These are phyloP conservation scores for Naja naja DNA, from an alignment of 2,113 vertebrate genomes.

Conservation along the genomic window DNA sequence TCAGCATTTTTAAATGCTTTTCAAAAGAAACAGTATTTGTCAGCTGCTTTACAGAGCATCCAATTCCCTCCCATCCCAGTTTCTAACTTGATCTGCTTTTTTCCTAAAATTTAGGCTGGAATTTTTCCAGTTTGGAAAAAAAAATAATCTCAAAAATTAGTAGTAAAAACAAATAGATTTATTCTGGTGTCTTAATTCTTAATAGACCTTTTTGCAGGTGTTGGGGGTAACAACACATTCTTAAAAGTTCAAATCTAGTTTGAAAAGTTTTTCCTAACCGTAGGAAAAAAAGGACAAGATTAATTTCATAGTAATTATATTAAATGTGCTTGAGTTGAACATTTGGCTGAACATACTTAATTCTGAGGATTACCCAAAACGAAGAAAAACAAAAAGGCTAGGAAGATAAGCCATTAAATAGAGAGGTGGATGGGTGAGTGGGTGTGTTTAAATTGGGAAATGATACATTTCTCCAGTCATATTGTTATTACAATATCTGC, in stretches of 20 bases:
- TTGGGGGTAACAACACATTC: not conserved
- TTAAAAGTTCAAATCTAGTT: not conserved
- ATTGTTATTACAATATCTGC: not conserved
- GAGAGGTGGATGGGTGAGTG: constrained; percentile 28
- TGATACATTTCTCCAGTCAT: not conserved
- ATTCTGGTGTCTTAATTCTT: not conserved
- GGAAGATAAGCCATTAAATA: constrained; percentile 28
- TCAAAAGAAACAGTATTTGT: not conserved
- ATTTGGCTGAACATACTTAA: constrained; percentile 45
- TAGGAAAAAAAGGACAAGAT: constrained; percentile 49
- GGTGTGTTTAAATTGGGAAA: not conserved
- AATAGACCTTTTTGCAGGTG: not conserved
- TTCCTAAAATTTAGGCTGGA: not conserved
- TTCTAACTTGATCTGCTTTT: not conserved
- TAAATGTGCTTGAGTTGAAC: constrained; percentile 44
- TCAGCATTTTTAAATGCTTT: not conserved
- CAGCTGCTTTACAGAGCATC: not conserved
- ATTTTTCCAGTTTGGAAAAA: not conserved
- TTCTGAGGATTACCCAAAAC: constrained; percentile 39
- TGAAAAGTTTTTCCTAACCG: not conserved
- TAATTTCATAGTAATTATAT: constrained; percentile 36
- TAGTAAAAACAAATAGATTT: not conserved
- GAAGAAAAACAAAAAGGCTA: not conserved
- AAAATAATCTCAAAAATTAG: not conserved
- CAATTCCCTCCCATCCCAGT: not conserved